These are phyloP conservation scores for Vesta saturnalis DNA, from an alignment of 2,888 invertebrate species.

Conservation along the genomic window DNA sequence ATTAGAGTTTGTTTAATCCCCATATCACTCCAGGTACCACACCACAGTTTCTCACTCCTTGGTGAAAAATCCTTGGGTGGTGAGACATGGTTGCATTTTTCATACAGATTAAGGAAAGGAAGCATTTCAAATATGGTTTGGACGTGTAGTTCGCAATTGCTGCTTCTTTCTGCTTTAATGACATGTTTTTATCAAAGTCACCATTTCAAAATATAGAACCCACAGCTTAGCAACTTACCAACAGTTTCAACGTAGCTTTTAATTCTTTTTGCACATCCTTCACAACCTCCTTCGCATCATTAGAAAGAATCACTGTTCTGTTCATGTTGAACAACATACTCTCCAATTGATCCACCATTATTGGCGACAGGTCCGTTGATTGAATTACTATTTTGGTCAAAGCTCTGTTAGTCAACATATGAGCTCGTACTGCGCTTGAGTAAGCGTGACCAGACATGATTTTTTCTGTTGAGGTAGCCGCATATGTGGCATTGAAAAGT, in stretches of 20 bases:
- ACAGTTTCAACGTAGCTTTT: neutral
- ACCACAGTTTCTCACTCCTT: slow-evolving; percentile 39
- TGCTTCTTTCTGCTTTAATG: too few relatives aligned
- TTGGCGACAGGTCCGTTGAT: neutral
- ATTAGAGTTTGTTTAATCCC: slow-evolving; percentile 51
- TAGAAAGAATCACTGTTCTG: neutral
- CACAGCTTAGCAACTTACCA: neutral
- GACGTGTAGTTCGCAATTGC: too few relatives aligned
- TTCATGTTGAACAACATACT: neutral
- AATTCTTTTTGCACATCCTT: slow-evolving; percentile 6
- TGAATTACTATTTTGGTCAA: neutral
- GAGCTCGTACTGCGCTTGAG: neutral
- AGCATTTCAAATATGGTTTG: too few relatives aligned
- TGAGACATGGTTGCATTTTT: slow-evolving; percentile 18
- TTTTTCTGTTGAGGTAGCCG: neutral
- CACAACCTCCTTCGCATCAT: neutral
- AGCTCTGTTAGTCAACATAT: neutral
- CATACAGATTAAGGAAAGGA: neutral
- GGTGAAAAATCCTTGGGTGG: slow-evolving; percentile 27
- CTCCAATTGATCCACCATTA: neutral
- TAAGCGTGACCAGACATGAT: neutral
- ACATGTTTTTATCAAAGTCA: too few relatives aligned
- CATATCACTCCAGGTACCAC: slow-evolving; percentile 46
- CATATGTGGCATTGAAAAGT: neutral
- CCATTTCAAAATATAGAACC: neutral